Percentiles rank a stretch among this genome's conserved stretches.
Conservation (phyloP, 1,140 invertebrate genomes). For the Rhyzopertha dominica region DNA sequence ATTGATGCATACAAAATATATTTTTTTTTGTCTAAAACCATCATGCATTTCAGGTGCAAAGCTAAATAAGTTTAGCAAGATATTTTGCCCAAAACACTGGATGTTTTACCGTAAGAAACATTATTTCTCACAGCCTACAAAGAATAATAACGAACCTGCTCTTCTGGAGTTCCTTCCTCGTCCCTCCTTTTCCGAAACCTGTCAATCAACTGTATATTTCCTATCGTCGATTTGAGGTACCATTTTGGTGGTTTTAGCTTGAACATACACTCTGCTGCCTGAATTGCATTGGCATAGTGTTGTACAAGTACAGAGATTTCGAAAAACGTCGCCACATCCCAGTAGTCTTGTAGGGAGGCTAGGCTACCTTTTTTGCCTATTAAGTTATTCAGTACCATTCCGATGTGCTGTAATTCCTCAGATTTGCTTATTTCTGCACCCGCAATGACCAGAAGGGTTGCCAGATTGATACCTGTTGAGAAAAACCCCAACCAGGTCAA, state of each 20-base stretch:
- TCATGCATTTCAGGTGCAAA: no score
- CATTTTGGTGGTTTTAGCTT: conserved; percentile 97
- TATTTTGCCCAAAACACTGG: no score
- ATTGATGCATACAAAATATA: no score
- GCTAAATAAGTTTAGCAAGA: no score
- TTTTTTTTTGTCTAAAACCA: no score
- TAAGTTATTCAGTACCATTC: conserved; percentile 93
- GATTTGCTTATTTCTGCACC: conserved; percentile 93
- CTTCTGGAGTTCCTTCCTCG: conserved; percentile 65
- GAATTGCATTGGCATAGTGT: conserved; percentile 94
- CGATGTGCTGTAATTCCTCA: conserved; percentile 83
- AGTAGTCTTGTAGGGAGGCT: conserved; percentile 90
- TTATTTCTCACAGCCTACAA: no score
- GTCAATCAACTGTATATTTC: conserved; percentile 95
- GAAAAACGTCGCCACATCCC: conserved; percentile 99
- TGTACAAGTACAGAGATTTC: conserved; percentile 97
- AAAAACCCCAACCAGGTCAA: conserved; percentile 8
- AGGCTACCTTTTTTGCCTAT: conserved; percentile 98
- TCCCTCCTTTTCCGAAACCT: conserved; percentile 80
- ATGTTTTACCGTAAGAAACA: no score
- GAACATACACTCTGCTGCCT: conserved; percentile 98
- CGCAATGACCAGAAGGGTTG: conserved; percentile 94
- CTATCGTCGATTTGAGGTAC: conserved; percentile 98
- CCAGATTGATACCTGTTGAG: conserved; percentile 84
- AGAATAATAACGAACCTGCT: conserved; percentile 53